phyloP scores from a whole-genome alignment of 1,140 invertebrate species.

The Drosophila simulans region DNA sequence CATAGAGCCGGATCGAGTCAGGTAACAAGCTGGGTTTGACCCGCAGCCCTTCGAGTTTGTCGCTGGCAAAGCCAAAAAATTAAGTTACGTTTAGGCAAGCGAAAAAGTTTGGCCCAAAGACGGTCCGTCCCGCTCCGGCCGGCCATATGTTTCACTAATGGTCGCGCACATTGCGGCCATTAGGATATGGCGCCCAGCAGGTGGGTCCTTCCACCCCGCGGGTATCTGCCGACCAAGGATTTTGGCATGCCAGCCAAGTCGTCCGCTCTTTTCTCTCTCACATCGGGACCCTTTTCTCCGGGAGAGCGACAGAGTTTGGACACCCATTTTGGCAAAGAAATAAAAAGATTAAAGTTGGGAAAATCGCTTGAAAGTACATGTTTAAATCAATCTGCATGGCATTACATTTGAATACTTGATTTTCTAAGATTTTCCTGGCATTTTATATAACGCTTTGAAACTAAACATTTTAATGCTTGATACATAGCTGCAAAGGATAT shows the following conservation, averaged over 20 bases:
- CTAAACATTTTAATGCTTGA: no score
- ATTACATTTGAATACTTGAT: neutral
- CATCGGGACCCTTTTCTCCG: neutral
- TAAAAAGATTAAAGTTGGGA: slow-evolving; percentile 9
- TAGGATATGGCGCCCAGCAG: slow-evolving; percentile 51
- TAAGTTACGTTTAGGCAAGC: slow-evolving; percentile 69
- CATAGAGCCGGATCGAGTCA: slow-evolving; percentile 43
- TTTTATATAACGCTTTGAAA: no score
- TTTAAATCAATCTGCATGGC: neutral
- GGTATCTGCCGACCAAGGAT: slow-evolving; percentile 20
- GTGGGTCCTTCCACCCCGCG: slow-evolving; percentile 31
- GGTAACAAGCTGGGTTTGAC: slow-evolving; percentile 72
- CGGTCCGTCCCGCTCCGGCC: slow-evolving; percentile 24
- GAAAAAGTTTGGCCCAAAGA: slow-evolving; percentile 64
- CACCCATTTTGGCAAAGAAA: slow-evolving; percentile 1
- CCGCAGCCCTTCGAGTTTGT: slow-evolving; percentile 19
- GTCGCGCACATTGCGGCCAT: slow-evolving; percentile 79
- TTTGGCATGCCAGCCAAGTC: slow-evolving; percentile 40
- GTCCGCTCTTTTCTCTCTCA: neutral
- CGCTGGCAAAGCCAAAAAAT: slow-evolving; percentile 60
- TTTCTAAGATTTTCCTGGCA: neutral
- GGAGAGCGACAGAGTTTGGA: neutral
- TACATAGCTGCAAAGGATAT: no score
- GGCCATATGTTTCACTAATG: slow-evolving; percentile 82
- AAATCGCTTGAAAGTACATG: neutral